Evolutionary conservation across 2,888 invertebrate genomes (phyloP), one percentile per base, ranked within the genome.

Genomic region (Notocelia uddmanniana): DNA sequence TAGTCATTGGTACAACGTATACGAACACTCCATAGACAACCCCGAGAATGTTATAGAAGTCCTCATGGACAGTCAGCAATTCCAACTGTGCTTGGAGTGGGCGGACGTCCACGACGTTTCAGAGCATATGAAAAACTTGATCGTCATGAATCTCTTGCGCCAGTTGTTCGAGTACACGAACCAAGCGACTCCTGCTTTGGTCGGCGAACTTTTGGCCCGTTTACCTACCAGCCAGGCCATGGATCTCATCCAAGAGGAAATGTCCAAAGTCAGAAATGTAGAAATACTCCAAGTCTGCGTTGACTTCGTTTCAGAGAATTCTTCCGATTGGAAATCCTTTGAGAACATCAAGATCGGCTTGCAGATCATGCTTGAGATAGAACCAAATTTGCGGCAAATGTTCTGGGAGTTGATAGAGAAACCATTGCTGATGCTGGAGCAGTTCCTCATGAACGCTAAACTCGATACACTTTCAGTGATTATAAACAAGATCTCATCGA

Each of bases 361-460:
- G n/a, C 95, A 95, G 80, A 96, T 97, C 73, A 93, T 97, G 83
- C 89, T 95, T 0, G 94, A 95, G 79, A 93, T 97, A 68, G 94
- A 95, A 8, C 69, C 80, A 0, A 90, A 89, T 57, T 95, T 96
- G 81, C 94, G 95, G 68, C 87, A 92, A 19, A 89, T 95, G 48
- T 95, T 96, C 74, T 95, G 96, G 93, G 94, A 95, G 76, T 84
- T 97, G 23, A 94, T 96, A 21, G 94, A 95, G 59, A 95, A 95
- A 75, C 98, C 98, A 0, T 84, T 97, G 52, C 88, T 97, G 3
- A 96, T 98, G 81, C 92, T 98, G 10, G 98, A 98, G 83, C 97
- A 98, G 83, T 94, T 98, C 67, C 86, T 98, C 13, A 98, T 98
- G 98, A 98, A 98, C 83, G 96, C 96, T 0, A 96, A 96, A 83